These are phyloP conservation scores for Austrolebias charrua DNA, from an alignment of 2,797 vertebrate species.

Conservation along the genomic window DNA sequence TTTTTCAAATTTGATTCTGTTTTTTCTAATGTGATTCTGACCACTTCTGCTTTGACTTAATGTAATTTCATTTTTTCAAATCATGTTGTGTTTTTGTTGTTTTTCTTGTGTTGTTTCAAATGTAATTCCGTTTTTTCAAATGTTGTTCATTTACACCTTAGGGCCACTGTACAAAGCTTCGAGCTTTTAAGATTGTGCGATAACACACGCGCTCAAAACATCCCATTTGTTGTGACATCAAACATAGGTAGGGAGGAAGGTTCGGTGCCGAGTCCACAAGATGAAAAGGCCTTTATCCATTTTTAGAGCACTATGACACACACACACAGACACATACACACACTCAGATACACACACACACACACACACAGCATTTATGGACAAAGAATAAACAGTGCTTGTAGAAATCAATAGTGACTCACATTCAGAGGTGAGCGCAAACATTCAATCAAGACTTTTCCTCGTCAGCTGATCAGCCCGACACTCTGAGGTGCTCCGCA, in stretches of 20 bases:
- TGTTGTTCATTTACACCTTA: no score
- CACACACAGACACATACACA: constrained; percentile 6
- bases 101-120: no score
- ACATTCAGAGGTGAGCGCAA: constrained; percentile 25
- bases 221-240: constrained; percentile 50
- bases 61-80: no score
- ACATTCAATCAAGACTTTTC: constrained; percentile 48
- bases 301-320: constrained; percentile 15
- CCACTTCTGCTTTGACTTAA: no score
- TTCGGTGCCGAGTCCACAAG: constrained; percentile 18
- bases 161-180: no score
- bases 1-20: no score
- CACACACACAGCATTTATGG: constrained; percentile 29
- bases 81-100: no score
- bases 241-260: constrained; percentile 25
- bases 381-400: constrained; percentile 30
- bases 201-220: constrained; percentile 8
- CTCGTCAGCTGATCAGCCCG: constrained; percentile 19
- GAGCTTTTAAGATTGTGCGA: constrained; percentile 23
- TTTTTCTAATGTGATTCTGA: no score
- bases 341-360: constrained; percentile 5
- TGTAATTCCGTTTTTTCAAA: no score
- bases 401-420: constrained; percentile 51
- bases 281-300: constrained; percentile 42
- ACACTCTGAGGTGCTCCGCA: constrained; percentile 27